Conservation (phyloP, 2,888 invertebrate genomes). For the Trissonchulus sp. region DNA sequence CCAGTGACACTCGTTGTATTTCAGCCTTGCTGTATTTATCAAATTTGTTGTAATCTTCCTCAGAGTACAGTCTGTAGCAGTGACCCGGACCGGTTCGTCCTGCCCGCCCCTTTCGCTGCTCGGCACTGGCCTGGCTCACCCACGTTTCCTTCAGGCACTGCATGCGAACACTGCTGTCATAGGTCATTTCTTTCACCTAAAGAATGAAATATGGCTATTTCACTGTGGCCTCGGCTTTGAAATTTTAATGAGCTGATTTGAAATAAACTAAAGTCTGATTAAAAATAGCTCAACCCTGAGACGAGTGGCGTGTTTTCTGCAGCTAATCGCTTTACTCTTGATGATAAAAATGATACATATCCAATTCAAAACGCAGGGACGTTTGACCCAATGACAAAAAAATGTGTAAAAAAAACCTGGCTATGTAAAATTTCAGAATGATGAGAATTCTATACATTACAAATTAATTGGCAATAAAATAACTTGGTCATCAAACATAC, state of each 20-base stretch:
- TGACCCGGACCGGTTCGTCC: slow-evolving; percentile 75
- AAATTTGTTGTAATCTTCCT: slow-evolving; percentile 51
- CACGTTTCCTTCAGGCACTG: slow-evolving; percentile 76
- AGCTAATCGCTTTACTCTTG: too few species aligned
- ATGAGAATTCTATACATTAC: too few species aligned
- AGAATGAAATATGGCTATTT: not conserved
- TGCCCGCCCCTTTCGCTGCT: slow-evolving; percentile 77
- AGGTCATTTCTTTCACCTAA: slow-evolving; percentile 80
- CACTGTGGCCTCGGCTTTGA: not conserved
- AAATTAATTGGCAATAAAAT: too few species aligned
- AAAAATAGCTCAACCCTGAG: slow-evolving; percentile 31
- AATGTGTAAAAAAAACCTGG: too few species aligned
- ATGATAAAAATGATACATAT: too few species aligned
- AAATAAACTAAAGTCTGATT: not conserved
- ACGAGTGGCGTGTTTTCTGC: too few species aligned
- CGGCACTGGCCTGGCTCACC: slow-evolving; percentile 94
- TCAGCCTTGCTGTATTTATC: slow-evolving; percentile 47
- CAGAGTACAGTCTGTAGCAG: slow-evolving; percentile 68
- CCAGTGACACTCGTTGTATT: slow-evolving; percentile 82
- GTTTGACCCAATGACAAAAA: too few species aligned
- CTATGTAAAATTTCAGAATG: too few species aligned
- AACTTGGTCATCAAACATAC: too few species aligned
- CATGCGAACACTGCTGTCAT: slow-evolving; percentile 80
- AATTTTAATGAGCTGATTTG: not conserved
- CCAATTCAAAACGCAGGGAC: too few species aligned